Evolutionary conservation across 1,140 invertebrate genomes (phyloP).

Genomic region (Battus philenor): DNA sequence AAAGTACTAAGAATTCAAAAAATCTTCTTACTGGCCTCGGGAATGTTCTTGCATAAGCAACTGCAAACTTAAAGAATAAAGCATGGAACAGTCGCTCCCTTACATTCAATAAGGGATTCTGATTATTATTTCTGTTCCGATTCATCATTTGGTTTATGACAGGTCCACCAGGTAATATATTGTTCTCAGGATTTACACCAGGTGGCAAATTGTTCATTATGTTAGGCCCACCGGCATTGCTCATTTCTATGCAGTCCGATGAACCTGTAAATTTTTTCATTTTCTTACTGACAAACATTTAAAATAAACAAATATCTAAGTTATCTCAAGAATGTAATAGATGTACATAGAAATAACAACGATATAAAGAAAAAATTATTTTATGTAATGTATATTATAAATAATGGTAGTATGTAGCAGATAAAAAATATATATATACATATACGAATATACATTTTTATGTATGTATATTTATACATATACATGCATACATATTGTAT

Average conservation of each 20-base stretch:
- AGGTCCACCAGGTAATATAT: constrained; percentile 69
- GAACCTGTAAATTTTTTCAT: constrained; percentile 11
- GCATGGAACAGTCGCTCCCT: constrained; percentile 96
- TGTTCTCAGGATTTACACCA: constrained; percentile 75
- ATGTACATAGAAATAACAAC: too few relatives aligned
- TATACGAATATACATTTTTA: too few relatives aligned
- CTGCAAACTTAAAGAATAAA: constrained; percentile 92
- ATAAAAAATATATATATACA: too few relatives aligned
- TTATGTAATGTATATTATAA: not conserved
- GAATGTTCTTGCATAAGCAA: constrained; percentile 93
- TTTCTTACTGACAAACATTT: constrained; percentile 19
- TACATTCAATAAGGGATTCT: constrained; percentile 88
- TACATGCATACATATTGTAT: too few relatives aligned
- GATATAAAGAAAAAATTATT: not conserved
- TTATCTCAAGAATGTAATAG: too few relatives aligned
- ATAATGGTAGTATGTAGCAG: constrained; percentile 8
- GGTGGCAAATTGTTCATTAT: constrained; percentile 63
- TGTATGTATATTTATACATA: too few relatives aligned
- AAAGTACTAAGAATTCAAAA: constrained; percentile 93
- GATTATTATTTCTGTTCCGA: constrained; percentile 77
- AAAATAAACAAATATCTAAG: constrained; percentile 25
- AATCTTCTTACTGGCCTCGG: constrained; percentile 90
- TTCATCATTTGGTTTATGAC: constrained; percentile 71
- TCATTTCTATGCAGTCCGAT: constrained; percentile 43
- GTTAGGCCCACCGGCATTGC: constrained; percentile 48